Evolutionary conservation across 23 tunicate genomes (phyloP).

Genomic region (Oikopleura dioica): DNA sequence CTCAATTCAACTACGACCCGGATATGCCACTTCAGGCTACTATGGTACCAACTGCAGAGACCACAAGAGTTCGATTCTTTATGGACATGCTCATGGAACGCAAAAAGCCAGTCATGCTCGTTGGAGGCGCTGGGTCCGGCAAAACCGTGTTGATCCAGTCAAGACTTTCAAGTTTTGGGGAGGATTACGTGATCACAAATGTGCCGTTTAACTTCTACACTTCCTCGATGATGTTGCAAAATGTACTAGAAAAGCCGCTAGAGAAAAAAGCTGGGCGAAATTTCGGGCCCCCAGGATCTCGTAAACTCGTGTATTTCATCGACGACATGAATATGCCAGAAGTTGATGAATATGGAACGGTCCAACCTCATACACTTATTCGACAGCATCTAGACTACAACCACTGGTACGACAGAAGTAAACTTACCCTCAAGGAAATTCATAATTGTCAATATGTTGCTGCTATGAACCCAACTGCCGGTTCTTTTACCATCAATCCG

Average conservation of each 20-base stretch:
- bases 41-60: constrained; percentile 67
- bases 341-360: constrained; percentile 84
- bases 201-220: constrained; percentile 96
- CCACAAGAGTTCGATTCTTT: constrained; percentile 66
- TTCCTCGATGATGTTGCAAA: constrained; percentile 91
- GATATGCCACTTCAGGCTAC: constrained; percentile 91
- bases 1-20: constrained; percentile 74
- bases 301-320: constrained; percentile 61
- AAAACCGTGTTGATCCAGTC: constrained; percentile 67
- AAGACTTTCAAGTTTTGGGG: constrained; percentile 44
- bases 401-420: constrained; percentile 88
- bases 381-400: constrained; percentile 92
- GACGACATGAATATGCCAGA: constrained; percentile 99
- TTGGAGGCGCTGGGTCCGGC: constrained; percentile 89
- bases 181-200: constrained; percentile 65
- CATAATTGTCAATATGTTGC: constrained; percentile 77
- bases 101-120: constrained; percentile 73
- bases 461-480: constrained; percentile 92
- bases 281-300: constrained; percentile 91
- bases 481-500: constrained; percentile 86
- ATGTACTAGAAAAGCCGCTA: constrained; percentile 85
- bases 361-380: constrained; percentile 89
- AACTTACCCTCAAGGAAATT: constrained; percentile 55
- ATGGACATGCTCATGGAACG: constrained; percentile 72
- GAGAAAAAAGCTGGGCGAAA: constrained; percentile 94